Percentiles rank a stretch among this genome's conserved stretches.
Conservation (phyloP, 2,113 vertebrate species). For the Natator depressus region DNA sequence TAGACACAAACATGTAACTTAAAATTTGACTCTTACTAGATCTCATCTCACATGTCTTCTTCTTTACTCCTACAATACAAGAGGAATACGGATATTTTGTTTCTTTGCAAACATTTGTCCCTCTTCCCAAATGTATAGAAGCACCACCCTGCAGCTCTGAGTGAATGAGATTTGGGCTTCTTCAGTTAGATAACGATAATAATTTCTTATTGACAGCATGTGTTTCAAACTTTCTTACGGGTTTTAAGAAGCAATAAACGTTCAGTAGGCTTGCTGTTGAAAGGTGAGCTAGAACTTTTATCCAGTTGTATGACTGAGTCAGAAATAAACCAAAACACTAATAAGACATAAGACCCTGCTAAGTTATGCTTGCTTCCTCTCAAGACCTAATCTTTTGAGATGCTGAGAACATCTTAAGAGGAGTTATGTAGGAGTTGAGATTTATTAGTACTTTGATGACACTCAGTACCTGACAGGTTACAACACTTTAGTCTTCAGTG, state of each 20-base stretch:
- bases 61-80: constrained; percentile 11
- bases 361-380: not conserved
- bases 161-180: not conserved
- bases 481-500: not conserved
- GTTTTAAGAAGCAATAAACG: not conserved
- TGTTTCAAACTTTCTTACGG: not conserved
- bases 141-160: not conserved
- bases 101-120: not conserved
- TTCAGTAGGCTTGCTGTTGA: not conserved
- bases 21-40: constrained; percentile 14
- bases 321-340: not conserved
- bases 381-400: not conserved
- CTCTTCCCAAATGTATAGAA: not conserved
- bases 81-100: not conserved
- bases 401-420: not conserved
- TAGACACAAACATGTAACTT: not conserved
- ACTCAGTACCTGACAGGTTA: not conserved
- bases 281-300: not conserved
- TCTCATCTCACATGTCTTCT: constrained; percentile 25
- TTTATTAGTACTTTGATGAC: not conserved
- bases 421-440: not conserved
- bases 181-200: not conserved
- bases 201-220: not conserved
- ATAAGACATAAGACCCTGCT: not conserved
- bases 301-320: not conserved